These are phyloP conservation scores for Panonychus citri DNA, from an alignment of 1,140 invertebrate genomes.

Conservation along the genomic window DNA sequence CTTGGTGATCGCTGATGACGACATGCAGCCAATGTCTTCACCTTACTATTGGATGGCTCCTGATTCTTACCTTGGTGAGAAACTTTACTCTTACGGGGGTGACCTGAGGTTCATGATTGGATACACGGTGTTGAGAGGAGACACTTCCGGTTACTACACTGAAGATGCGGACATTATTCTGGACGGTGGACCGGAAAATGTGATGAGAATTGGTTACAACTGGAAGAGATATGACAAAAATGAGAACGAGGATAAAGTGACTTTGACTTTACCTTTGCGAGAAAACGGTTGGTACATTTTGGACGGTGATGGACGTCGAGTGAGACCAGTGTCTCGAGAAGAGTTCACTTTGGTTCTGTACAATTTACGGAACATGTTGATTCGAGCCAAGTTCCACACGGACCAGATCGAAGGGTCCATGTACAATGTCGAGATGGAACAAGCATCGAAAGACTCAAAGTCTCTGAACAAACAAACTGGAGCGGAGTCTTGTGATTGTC, in stretches of 20 bases:
- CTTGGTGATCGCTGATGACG: slow-evolving; percentile 27
- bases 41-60: slow-evolving; percentile 76
- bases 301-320: slow-evolving; percentile 19
- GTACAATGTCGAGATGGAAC: slow-evolving; percentile 25
- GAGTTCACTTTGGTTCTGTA: slow-evolving; percentile 65
- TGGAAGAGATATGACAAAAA: slow-evolving; percentile 25
- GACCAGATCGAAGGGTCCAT: slow-evolving; percentile 64
- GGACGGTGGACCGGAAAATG: slow-evolving; percentile 30
- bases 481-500: slow-evolving; percentile 34
- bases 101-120: slow-evolving; percentile 42
- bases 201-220: slow-evolving; percentile 37
- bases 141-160: slow-evolving; percentile 62
- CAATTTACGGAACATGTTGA: slow-evolving; percentile 49
- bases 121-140: slow-evolving; percentile 64
- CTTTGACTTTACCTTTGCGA: slow-evolving; percentile 32
- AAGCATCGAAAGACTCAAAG: slow-evolving; percentile 20
- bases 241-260: slow-evolving; percentile 26
- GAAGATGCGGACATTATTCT: slow-evolving; percentile 60
- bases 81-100: slow-evolving; percentile 54
- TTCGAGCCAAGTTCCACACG: slow-evolving; percentile 74
- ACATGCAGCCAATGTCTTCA: slow-evolving; percentile 32
- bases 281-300: slow-evolving; percentile 53
- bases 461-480: slow-evolving; percentile 18
- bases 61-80: slow-evolving; percentile 29
- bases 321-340: slow-evolving; percentile 35